Evolutionary conservation across 37 sponge, comb jelly and placozoan genomes (phyloP).

Genomic region (Crambe crambe): DNA sequence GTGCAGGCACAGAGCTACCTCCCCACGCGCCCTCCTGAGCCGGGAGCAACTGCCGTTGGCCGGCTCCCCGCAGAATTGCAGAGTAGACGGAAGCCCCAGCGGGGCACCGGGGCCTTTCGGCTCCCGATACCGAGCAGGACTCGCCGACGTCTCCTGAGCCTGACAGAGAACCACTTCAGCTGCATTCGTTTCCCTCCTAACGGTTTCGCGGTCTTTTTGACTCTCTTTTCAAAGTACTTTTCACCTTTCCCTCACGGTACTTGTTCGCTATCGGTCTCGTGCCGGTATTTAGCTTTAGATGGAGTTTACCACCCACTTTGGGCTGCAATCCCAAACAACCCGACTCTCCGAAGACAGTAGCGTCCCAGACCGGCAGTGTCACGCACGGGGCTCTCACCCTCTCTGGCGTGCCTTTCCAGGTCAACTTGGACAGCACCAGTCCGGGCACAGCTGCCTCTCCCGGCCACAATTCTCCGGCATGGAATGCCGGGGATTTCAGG

Average conservation of each 20-base stretch:
- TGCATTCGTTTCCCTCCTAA: constrained; percentile 62
- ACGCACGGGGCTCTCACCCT: constrained; percentile 82
- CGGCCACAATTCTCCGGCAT: constrained; percentile 69
- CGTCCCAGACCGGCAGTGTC: constrained; percentile 3
- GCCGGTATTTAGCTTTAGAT: constrained; percentile 60
- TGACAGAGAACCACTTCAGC: constrained; percentile 47
- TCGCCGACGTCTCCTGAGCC: constrained; percentile 5
- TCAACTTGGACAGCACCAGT: constrained; percentile 39
- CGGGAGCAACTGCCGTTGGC: constrained; percentile 35
- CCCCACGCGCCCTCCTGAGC: constrained; percentile 19
- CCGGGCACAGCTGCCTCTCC: constrained; percentile 33
- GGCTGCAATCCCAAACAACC: constrained; percentile 90
- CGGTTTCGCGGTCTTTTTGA: constrained; percentile 82
- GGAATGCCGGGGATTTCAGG: constrained; percentile 63
- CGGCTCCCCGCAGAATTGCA: constrained; percentile 15
- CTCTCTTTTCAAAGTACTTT: constrained; percentile 88
- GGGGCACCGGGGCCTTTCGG: not conserved
- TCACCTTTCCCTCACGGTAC: constrained; percentile 77
- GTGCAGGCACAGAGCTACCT: constrained; percentile 24
- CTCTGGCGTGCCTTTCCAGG: constrained; percentile 75
- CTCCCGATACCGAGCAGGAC: not conserved
- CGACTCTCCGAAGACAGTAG: constrained; percentile 68
- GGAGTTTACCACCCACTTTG: constrained; percentile 86
- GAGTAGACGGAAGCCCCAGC: constrained; percentile 28
- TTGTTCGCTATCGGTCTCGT: constrained; percentile 78